Percentiles rank a stretch among this genome's conserved stretches.
These are phyloP conservation scores for Actinia equina DNA, from an alignment of 64 coral and sea anemone species.

Conservation along the genomic window DNA sequence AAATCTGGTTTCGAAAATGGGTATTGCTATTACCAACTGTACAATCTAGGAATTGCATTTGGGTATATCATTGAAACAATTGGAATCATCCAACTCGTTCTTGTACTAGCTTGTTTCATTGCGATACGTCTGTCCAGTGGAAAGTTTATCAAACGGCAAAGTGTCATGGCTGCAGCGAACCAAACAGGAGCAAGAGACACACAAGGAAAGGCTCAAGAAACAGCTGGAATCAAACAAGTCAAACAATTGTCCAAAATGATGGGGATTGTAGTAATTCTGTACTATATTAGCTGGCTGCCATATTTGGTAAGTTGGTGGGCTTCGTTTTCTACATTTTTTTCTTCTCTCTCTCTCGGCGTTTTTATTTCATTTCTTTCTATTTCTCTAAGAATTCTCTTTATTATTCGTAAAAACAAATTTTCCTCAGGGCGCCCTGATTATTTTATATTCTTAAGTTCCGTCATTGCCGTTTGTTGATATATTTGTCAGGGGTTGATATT, in stretches of 20 bases:
- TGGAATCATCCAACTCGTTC: constrained; percentile 62
- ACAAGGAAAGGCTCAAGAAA: constrained; percentile 25
- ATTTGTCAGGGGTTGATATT: too few species aligned
- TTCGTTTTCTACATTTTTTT: neutral
- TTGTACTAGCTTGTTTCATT: constrained; percentile 80
- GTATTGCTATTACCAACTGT: constrained; percentile 82
- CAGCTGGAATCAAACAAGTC: constrained; percentile 68
- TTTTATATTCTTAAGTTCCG: too few species aligned
- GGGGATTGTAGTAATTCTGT: constrained; percentile 71
- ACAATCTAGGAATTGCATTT: constrained; percentile 59
- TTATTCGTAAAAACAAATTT: too few species aligned
- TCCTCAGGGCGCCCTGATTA: too few species aligned
- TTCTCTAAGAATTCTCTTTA: neutral
- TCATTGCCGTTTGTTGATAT: too few species aligned
- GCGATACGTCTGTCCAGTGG: constrained; percentile 77
- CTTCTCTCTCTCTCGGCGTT: neutral
- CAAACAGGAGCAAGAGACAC: constrained; percentile 38
- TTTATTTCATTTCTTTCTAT: neutral
- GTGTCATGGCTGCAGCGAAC: constrained; percentile 58
- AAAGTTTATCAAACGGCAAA: constrained; percentile 82
- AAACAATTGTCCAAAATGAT: constrained; percentile 73
- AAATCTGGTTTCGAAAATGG: constrained; percentile 53
- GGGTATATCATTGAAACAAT: constrained; percentile 65
- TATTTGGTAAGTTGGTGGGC: constrained; percentile 74
- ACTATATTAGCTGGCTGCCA: constrained; percentile 90